Percentiles rank a stretch among this genome's conserved stretches.
Evolutionary conservation across 2,113 vertebrate species (phyloP).

Genomic region (Protobothrops mucrosquamatus): DNA sequence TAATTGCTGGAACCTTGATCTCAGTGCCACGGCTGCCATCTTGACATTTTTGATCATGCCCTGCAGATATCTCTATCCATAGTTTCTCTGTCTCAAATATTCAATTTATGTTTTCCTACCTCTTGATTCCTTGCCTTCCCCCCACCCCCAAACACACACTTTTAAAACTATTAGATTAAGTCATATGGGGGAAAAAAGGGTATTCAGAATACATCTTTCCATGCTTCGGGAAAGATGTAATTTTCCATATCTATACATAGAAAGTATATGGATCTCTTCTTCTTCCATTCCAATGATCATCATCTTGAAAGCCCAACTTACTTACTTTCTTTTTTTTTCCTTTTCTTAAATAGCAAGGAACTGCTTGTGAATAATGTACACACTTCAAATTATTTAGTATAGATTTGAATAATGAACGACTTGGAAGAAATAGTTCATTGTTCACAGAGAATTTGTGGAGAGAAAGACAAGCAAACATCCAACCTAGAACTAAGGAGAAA

Average conservation of each 20-base stretch:
- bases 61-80: neutral
- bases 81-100: neutral
- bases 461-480: neutral
- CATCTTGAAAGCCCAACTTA: neutral
- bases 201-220: neutral
- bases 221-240: neutral
- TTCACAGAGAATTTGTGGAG: neutral
- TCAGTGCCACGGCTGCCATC: neutral
- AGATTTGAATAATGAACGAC: conserved; percentile 36
- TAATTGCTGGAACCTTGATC: neutral
- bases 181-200: neutral
- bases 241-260: neutral
- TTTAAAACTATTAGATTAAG: neutral
- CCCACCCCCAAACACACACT: neutral
- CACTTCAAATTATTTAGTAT: conserved; percentile 41
- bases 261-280: neutral
- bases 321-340: neutral
- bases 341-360: neutral
- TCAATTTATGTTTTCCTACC: neutral
- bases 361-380: conserved; percentile 31
- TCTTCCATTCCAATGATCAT: neutral
- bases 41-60: neutral
- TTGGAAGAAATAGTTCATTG: neutral
- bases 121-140: neutral
- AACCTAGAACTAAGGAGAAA: neutral